phyloP scores from a whole-genome alignment of 2,888 invertebrate species.

The Hirtodrosophila duncani region DNA sequence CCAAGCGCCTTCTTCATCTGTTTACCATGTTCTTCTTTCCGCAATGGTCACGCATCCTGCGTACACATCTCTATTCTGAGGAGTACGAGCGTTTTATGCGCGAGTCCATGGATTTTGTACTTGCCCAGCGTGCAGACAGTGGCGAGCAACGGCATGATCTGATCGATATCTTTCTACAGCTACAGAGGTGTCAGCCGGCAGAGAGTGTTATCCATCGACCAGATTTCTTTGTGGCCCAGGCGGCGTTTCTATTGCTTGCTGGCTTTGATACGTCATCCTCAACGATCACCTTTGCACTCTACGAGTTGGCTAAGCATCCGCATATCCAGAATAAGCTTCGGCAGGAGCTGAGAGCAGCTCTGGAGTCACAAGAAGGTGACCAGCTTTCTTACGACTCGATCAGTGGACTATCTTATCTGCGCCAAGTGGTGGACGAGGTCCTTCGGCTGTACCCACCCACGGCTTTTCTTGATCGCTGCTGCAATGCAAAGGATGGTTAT shows the following conservation, averaged over 20 bases:
- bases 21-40: slow-evolving; percentile 78
- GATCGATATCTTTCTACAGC: slow-evolving; percentile 79
- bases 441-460: slow-evolving; percentile 75
- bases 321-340: slow-evolving; percentile 75
- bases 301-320: slow-evolving; percentile 76
- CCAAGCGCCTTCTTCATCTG: slow-evolving; percentile 73
- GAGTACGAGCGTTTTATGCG: slow-evolving; percentile 76
- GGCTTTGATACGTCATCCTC: slow-evolving; percentile 77
- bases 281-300: slow-evolving; percentile 77
- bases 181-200: slow-evolving; percentile 63
- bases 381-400: slow-evolving; percentile 76
- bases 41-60: slow-evolving; percentile 56
- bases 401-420: slow-evolving; percentile 77
- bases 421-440: slow-evolving; percentile 76
- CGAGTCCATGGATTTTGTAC: slow-evolving; percentile 75
- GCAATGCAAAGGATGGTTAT: slow-evolving; percentile 57
- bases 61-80: slow-evolving; percentile 65
- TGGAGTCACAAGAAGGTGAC: slow-evolving; percentile 56
- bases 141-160: slow-evolving; percentile 78
- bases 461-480: slow-evolving; percentile 74
- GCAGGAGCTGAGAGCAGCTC: slow-evolving; percentile 73
- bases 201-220: slow-evolving; percentile 50
- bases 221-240: slow-evolving; percentile 74
- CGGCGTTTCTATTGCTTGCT: slow-evolving; percentile 70
- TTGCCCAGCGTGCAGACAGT: slow-evolving; percentile 75